Evolutionary conservation across 2,113 vertebrate species (phyloP).

Genomic region (Apistogramma diplotaenia): DNA sequence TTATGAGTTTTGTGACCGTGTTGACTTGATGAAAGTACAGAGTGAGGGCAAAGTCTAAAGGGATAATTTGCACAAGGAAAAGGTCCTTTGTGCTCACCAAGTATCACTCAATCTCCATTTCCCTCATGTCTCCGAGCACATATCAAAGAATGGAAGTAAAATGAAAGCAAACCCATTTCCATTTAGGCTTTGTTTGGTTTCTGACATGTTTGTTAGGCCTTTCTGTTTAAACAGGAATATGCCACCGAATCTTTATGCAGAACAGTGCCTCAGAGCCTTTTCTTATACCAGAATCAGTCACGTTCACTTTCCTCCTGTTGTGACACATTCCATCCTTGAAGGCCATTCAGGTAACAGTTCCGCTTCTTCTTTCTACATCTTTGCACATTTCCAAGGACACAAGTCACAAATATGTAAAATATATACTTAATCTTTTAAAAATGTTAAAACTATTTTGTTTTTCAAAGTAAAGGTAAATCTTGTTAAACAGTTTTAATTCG

Average conservation of each 20-base stretch:
- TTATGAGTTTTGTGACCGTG: conserved; percentile 43
- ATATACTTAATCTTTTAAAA: not conserved
- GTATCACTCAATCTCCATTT: conserved; percentile 41
- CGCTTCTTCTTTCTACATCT: not conserved
- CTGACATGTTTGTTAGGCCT: conserved; percentile 45
- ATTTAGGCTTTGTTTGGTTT: conserved; percentile 41
- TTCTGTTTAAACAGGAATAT: conserved; percentile 43
- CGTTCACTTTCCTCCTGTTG: not conserved
- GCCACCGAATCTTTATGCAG: not conserved
- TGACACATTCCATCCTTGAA: conserved; percentile 9
- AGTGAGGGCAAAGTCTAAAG: conserved; percentile 27
- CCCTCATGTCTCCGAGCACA: conserved; percentile 22
- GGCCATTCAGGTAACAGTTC: conserved; percentile 14
- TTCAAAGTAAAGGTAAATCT: not conserved
- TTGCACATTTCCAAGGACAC: not conserved
- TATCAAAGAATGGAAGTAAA: conserved; percentile 37
- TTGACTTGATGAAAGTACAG: conserved; percentile 40
- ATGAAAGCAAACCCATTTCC: conserved; percentile 47
- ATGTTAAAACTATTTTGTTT: not conserved
- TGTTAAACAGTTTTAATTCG: not conserved
- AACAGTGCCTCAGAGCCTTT: not conserved
- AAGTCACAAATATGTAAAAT: not conserved
- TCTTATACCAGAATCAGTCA: conserved; percentile 15
- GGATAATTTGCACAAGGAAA: conserved; percentile 40
- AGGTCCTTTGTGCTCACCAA: conserved; percentile 23